These are phyloP conservation scores for Ophioderma brevispina DNA, from an alignment of 35 echinoderm and acorn worm species.

Conservation along the genomic window DNA sequence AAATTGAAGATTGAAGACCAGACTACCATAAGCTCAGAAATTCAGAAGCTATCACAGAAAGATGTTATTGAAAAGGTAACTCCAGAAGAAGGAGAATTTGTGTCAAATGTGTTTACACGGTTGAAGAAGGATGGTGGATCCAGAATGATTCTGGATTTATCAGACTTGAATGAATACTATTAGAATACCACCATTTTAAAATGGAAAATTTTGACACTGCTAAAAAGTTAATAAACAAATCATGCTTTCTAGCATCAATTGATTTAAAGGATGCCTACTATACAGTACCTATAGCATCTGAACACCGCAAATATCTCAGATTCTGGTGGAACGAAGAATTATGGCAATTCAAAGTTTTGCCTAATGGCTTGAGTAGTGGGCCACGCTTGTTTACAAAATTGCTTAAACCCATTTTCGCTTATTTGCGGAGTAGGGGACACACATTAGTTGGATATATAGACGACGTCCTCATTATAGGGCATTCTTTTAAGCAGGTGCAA, in stretches of 20 bases:
- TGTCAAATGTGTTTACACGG: constrained; percentile 77
- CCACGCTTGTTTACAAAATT: constrained; percentile 72
- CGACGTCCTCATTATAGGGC: constrained; percentile 15
- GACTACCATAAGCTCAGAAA: constrained; percentile 41
- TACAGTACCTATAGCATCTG: constrained; percentile 56
- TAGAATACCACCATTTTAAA: constrained; percentile 68
- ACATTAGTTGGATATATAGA: constrained; percentile 30
- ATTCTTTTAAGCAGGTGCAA: background rate
- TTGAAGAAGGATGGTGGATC: constrained; percentile 61
- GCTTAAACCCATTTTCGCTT: constrained; percentile 35
- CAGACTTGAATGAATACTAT: constrained; percentile 58
- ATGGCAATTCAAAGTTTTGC: constrained; percentile 62
- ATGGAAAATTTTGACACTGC: constrained; percentile 74
- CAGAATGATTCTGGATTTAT: constrained; percentile 72
- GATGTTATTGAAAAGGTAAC: constrained; percentile 45
- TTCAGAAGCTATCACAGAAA: constrained; percentile 30
- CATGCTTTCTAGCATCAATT: constrained; percentile 66
- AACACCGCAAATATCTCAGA: constrained; percentile 48
- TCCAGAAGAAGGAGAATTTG: constrained; percentile 31
- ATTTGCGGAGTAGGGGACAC: background rate
- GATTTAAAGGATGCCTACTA: constrained; percentile 79
- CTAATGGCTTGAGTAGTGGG: constrained; percentile 66
- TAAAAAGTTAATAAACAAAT: constrained; percentile 30
- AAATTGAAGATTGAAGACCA: constrained; percentile 34
- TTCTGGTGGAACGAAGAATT: constrained; percentile 47